Evolutionary conservation across 2,888 invertebrate genomes (phyloP), one percentile per base, ranked within the genome.

Genomic region (Tetranychus truncatus): DNA sequence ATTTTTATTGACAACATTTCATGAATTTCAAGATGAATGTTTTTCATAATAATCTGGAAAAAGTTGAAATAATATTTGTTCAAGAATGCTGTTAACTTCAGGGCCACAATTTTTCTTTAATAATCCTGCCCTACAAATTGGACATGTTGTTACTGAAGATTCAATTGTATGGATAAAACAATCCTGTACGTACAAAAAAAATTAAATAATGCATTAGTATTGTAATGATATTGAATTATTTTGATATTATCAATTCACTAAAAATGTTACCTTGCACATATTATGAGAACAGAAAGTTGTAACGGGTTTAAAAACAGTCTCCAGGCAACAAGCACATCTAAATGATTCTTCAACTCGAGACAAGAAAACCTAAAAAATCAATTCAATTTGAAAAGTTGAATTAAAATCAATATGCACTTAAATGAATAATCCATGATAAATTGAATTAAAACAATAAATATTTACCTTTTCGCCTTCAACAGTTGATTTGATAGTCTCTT

Each of bases 291-390:
- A 72, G n/a, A 72, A 45, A 11, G 45, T 34, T n/a, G 72, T 45
- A 9, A 72, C 34, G 6, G 72, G 72, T 20, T 72, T 34, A 1
- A 9, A 15, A 4, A 34, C 72, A 46, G 45, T n/a, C 5, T 15
- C 45, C 15, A 72, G 18, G 20, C 72, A 72, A 34, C 46, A 72
- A 3, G 9, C 21, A 18, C 71, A 66, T 18, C 5, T 75, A 11
- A 75, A 21, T 34, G 66, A 24, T 24, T 66, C 45, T 66, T 69
- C n/a, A n/a, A 24, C 44, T 77, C 74, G 15, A 77, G 77, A 9
- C 77, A 76, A 11, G 20, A 72, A 72, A 18, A 20, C 15, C 72
- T 72, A 34, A 34, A 72, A n/a, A 72, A 44, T 7, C 1, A 71
- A 34, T 8, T 15, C n/a, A 44, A 72, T 72, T 21, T 8, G 67